phyloP scores from a whole-genome alignment of 2,888 invertebrate species.

The Alsophila aescularia region DNA sequence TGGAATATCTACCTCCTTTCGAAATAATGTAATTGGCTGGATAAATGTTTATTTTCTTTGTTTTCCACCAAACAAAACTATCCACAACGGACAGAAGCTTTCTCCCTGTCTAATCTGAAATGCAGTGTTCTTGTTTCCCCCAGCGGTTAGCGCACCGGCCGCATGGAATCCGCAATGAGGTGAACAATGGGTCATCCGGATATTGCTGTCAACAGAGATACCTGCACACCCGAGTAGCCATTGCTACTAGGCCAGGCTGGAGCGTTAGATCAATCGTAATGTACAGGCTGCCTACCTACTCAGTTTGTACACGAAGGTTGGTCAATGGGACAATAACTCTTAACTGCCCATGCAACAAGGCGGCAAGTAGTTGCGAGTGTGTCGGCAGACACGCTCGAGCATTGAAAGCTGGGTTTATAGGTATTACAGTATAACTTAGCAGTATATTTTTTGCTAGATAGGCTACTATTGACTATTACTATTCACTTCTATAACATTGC shows the following conservation, averaged over 20 bases:
- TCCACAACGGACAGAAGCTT: constrained; percentile 22
- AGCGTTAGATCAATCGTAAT: constrained; percentile 14
- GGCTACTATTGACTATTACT: too few relatives aligned
- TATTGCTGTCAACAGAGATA: constrained; percentile 76
- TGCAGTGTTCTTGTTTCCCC: constrained; percentile 55
- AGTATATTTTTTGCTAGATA: too few relatives aligned
- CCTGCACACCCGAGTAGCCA: constrained; percentile 47
- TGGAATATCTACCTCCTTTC: too few relatives aligned
- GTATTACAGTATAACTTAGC: too few relatives aligned
- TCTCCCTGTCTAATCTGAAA: constrained; percentile 45
- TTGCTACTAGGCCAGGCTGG: constrained; percentile 9
- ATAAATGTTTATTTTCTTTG: too few relatives aligned
- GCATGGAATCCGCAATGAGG: constrained; percentile 78
- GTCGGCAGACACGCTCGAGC: too few relatives aligned
- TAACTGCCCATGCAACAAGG: too few relatives aligned
- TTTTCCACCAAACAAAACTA: too few relatives aligned
- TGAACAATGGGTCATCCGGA: constrained; percentile 81
- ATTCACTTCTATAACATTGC: too few relatives aligned
- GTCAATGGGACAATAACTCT: background rate
- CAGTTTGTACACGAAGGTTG: background rate
- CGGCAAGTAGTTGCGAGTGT: too few relatives aligned
- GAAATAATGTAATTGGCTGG: too few relatives aligned
- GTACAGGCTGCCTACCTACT: background rate
- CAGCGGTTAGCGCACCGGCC: constrained; percentile 54
- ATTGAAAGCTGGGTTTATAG: too few relatives aligned